phyloP scores from a whole-genome alignment of 2,888 invertebrate genomes.

The Apoda limacodes region DNA sequence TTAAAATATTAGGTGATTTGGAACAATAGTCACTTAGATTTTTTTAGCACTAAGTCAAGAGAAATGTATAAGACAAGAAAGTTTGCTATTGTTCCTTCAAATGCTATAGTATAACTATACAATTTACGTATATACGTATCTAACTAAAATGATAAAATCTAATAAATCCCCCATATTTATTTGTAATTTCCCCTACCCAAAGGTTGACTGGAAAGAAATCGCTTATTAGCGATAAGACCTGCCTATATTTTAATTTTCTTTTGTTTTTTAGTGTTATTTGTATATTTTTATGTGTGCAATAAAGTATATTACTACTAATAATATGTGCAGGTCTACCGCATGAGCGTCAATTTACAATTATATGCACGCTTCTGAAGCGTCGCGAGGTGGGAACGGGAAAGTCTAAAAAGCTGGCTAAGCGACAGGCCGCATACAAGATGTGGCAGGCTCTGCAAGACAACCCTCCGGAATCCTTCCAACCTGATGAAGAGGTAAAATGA shows the following conservation, averaged over 20 bases:
- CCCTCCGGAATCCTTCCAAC: constrained; percentile 76
- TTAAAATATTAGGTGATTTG: no score
- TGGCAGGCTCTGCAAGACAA: constrained; percentile 85
- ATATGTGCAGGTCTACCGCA: constrained; percentile 83
- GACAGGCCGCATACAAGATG: constrained; percentile 97
- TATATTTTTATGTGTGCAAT: constrained; percentile 1
- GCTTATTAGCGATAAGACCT: neutral
- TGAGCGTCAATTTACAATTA: constrained; percentile 93
- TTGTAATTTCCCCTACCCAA: neutral
- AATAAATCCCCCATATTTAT: no score
- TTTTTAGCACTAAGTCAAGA: no score
- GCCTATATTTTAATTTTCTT: neutral
- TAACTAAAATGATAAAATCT: no score
- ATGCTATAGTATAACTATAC: no score
- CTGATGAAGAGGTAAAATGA: constrained; percentile 77
- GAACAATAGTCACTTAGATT: no score
- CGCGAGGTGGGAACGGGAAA: constrained; percentile 90
- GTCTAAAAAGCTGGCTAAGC: constrained; percentile 96
- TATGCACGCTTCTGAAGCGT: constrained; percentile 88
- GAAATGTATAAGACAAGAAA: no score
- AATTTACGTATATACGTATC: no score
- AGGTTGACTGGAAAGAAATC: no score
- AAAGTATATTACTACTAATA: no score
- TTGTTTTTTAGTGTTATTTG: neutral
- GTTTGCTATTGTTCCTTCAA: no score